Percentiles rank a stretch among this genome's conserved stretches.
These are phyloP conservation scores for Ophioderma brevispina DNA, from an alignment of 35 echinoderm and acorn worm species.

Conservation along the genomic window DNA sequence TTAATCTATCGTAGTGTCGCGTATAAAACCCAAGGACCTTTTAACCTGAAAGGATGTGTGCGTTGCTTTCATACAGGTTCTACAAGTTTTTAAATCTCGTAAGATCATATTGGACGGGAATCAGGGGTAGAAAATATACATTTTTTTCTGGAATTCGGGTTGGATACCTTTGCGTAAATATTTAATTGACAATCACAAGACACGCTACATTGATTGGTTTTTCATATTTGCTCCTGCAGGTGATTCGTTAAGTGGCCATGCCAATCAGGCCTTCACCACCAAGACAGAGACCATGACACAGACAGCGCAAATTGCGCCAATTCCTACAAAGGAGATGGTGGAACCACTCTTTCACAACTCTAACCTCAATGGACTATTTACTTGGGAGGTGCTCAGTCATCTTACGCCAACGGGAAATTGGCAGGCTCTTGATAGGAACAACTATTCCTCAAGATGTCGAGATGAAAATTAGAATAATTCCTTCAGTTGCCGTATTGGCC, in stretches of 20 bases:
- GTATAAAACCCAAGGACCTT: no score
- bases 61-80: no score
- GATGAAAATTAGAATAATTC: constrained; percentile 54
- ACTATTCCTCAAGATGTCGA: constrained; percentile 48
- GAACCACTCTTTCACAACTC: constrained; percentile 54
- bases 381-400: constrained; percentile 10
- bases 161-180: no score
- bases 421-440: constrained; percentile 30
- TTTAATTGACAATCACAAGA: no score
- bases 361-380: constrained; percentile 62
- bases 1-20: no score
- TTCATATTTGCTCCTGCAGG: not conserved
- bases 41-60: no score
- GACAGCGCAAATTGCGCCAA: constrained; percentile 4
- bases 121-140: no score
- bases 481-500: no score
- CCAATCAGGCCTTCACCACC: not conserved
- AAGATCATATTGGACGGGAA: no score
- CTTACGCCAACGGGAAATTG: constrained; percentile 21
- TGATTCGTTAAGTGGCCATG: constrained; percentile 14
- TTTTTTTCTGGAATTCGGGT: no score
- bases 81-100: no score
- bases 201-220: no score
- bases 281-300: constrained; percentile 26
- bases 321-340: constrained; percentile 40